phyloP scores from a whole-genome alignment of 2,888 invertebrate genomes.

The Parnassius glacialis region DNA sequence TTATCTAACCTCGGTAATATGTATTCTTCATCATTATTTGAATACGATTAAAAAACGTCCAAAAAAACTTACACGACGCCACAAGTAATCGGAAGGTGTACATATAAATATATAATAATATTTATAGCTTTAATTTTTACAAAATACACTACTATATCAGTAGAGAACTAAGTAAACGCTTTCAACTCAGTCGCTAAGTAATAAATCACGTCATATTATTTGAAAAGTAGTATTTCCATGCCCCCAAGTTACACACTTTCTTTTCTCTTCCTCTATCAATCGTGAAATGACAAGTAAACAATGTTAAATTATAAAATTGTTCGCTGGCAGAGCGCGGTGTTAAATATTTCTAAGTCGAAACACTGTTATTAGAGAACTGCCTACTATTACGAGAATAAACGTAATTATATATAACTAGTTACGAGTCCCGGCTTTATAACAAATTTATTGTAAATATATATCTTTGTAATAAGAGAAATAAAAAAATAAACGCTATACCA shows the following conservation, averaged over 20 bases:
- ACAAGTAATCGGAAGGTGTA: too few species aligned
- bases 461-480: too few species aligned
- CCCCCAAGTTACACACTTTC: not conserved
- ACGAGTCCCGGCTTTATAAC: not conserved
- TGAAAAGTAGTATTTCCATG: not conserved
- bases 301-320: conserved; percentile 15
- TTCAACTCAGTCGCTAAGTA: too few species aligned
- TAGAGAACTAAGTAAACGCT: too few species aligned
- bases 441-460: not conserved
- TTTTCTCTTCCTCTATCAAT: conserved; percentile 3
- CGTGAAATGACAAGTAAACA: conserved; percentile 18
- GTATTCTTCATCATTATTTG: too few species aligned
- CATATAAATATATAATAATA: too few species aligned
- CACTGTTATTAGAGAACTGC: conserved; percentile 22
- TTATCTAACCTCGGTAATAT: too few species aligned
- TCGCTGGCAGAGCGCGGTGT: conserved; percentile 16
- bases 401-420: conserved; percentile 15
- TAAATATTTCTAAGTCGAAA: conserved; percentile 24
- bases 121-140: too few species aligned
- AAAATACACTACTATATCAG: too few species aligned
- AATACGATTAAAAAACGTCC: too few species aligned
- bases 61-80: too few species aligned
- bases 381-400: conserved; percentile 20
- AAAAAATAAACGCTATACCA: too few species aligned
- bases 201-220: not conserved